Percentiles rank a stretch among this genome's conserved stretches.
Conservation (phyloP, 2,888 invertebrate species). For the Zaprionus lineosus region DNA sequence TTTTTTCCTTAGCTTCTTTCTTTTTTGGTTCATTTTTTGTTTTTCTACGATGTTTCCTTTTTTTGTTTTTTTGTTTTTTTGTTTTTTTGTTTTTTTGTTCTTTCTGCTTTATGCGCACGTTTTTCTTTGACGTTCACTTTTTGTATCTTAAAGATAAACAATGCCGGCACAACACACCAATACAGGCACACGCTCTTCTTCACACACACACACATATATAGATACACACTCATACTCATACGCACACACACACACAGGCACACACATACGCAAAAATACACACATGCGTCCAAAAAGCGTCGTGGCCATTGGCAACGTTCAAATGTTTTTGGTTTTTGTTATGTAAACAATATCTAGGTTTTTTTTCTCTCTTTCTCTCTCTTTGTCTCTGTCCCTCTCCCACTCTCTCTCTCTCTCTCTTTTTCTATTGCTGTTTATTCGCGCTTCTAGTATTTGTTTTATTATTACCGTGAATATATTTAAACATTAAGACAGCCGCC, state of each 20-base stretch:
- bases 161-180: constrained; percentile 72
- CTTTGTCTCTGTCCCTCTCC: no score
- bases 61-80: no score
- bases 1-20: no score
- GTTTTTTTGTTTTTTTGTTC: constrained; percentile 6
- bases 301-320: constrained; percentile 53
- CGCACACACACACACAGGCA: constrained; percentile 11
- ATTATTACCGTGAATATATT: no score
- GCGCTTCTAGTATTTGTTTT: no score
- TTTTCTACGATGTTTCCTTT: constrained; percentile 31
- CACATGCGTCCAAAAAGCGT: constrained; percentile 21
- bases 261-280: background rate
- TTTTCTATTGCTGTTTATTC: no score
- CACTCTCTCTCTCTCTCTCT: no score
- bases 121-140: constrained; percentile 57
- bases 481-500: no score
- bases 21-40: no score
- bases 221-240: background rate
- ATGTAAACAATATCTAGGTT: constrained; percentile 72
- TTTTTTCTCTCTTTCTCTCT: constrained; percentile 22
- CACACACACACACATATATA: constrained; percentile 4
- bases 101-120: constrained; percentile 64
- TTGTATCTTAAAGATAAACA: constrained; percentile 76
- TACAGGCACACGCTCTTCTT: constrained; percentile 9
- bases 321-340: constrained; percentile 65